Conservation (phyloP, 2,888 invertebrate species). For the Trissonchulus latispiculum region DNA sequence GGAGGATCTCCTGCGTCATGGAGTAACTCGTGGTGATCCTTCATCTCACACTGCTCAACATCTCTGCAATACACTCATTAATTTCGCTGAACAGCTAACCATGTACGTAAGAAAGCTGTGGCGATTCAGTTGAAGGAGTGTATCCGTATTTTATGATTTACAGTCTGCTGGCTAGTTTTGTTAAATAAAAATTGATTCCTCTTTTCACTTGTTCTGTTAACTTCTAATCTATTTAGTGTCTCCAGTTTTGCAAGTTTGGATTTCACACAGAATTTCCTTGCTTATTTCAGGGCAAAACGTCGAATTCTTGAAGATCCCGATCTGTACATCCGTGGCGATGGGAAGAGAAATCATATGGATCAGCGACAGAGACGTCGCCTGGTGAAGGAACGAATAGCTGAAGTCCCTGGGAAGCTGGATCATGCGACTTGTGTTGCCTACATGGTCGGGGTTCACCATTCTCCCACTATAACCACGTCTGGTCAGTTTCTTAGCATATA, state of each 20-base stretch:
- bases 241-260: no score
- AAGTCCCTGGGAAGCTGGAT: slow-evolving; percentile 75
- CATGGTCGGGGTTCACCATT: neutral
- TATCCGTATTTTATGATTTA: no score
- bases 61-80: slow-evolving; percentile 61
- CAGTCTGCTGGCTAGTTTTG: no score
- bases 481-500: no score
- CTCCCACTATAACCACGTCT: no score
- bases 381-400: slow-evolving; percentile 62
- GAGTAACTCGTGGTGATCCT: slow-evolving; percentile 55
- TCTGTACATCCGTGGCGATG: slow-evolving; percentile 52
- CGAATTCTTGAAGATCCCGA: slow-evolving; percentile 70
- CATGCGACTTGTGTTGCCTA: slow-evolving; percentile 64
- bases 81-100: slow-evolving; percentile 67
- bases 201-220: no score
- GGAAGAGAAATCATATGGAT: slow-evolving; percentile 25
- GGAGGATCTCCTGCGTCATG: slow-evolving; percentile 62
- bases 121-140: no score
- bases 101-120: slow-evolving; percentile 25
- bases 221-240: no score
- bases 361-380: slow-evolving; percentile 58
- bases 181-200: no score
- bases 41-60: slow-evolving; percentile 52
- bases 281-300: slow-evolving; percentile 63
- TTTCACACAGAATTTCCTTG: no score